Evolutionary conservation across 1,140 invertebrate genomes (phyloP).

Genomic region (Drosophila mauritiana): DNA sequence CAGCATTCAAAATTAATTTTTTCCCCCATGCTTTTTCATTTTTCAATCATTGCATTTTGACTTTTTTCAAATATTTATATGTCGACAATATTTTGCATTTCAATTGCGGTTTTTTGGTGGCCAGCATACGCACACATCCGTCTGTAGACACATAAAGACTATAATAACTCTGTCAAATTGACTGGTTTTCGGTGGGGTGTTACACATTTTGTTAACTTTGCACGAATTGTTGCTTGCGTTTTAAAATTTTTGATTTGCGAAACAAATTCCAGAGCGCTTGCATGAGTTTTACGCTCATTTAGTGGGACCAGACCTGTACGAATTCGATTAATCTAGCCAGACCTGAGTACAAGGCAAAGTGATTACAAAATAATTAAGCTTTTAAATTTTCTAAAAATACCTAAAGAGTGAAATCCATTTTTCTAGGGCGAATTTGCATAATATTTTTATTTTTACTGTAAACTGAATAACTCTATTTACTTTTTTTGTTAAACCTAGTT

Average conservation of each 20-base stretch:
- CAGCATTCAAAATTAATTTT: conserved; percentile 48
- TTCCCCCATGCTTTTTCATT: conserved; percentile 34
- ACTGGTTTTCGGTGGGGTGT: background rate
- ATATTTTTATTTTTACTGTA: background rate
- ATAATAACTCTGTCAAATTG: conserved; percentile 63
- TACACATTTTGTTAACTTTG: conserved; percentile 4
- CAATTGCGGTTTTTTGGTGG: conserved; percentile 67
- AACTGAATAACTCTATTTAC: background rate
- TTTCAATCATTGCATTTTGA: conserved; percentile 69
- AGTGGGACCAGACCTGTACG: background rate
- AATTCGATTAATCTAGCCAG: background rate
- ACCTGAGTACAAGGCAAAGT: no score
- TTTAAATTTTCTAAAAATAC: background rate
- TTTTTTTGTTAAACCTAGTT: no score
- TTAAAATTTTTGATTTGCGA: background rate
- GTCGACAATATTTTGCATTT: conserved; percentile 74
- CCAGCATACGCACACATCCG: conserved; percentile 19
- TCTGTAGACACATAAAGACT: conserved; percentile 27
- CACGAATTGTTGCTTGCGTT: conserved; percentile 6
- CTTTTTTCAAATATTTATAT: conserved; percentile 51
- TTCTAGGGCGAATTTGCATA: no score
- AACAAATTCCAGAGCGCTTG: background rate
- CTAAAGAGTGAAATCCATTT: background rate
- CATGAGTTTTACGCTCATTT: background rate
- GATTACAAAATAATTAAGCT: no score